phyloP scores from a whole-genome alignment of 2,113 vertebrate genomes.

The Athene cunicularia region DNA sequence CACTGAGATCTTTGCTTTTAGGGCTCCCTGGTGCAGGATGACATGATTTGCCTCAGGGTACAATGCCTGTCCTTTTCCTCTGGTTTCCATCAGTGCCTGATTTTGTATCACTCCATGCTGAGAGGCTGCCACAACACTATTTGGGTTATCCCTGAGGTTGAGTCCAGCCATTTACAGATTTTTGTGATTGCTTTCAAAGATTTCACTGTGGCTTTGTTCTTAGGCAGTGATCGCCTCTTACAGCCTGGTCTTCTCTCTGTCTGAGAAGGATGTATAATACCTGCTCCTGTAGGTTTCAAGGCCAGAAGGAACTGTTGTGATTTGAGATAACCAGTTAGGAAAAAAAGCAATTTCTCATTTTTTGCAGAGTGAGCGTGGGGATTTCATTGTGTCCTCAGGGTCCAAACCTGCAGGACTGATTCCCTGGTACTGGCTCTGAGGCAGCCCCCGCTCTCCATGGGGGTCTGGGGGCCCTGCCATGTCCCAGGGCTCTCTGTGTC shows the following conservation, averaged over 20 bases:
- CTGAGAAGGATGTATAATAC: background rate
- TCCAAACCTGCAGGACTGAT: accelerated
- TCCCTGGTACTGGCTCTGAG: background rate
- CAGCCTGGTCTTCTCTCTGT: background rate
- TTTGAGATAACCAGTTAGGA: background rate
- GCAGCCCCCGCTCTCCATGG: background rate
- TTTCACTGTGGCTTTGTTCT: background rate
- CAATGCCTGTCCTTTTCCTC: background rate
- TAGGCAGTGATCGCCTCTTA: background rate
- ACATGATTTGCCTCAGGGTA: background rate
- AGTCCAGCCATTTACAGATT: background rate
- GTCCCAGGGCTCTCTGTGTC: background rate
- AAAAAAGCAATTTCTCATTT: background rate
- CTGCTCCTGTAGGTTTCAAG: background rate
- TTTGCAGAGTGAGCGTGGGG: accelerated
- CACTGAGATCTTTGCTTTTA: background rate
- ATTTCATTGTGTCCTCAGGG: background rate
- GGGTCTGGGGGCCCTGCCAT: background rate
- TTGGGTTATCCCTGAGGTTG: background rate
- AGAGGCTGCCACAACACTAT: accelerated
- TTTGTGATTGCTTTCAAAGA: background rate
- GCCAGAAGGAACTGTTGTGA: background rate
- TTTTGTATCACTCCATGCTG: accelerated
- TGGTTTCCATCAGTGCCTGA: background rate
- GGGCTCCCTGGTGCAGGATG: background rate